phyloP scores from a whole-genome alignment of 1,140 invertebrate genomes.

The Drosophila athabasca region DNA sequence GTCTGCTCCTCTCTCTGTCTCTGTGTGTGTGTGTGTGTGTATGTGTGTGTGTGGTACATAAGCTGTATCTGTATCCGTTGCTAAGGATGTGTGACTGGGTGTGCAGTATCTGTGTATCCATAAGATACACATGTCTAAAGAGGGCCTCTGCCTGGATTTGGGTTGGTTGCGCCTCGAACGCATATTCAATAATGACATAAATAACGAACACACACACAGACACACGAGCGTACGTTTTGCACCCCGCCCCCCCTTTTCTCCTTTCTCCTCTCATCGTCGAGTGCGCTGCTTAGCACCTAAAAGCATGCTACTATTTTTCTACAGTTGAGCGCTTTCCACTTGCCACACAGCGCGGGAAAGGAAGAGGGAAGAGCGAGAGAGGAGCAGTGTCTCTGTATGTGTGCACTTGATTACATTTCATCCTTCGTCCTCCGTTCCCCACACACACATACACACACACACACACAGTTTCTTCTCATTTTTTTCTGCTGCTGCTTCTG shows the following conservation, averaged over 20 bases:
- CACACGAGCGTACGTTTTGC: neutral
- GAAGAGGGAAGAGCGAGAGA: neutral
- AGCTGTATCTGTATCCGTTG: conserved; percentile 20
- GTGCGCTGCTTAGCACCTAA: conserved; percentile 80
- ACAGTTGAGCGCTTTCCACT: conserved; percentile 28
- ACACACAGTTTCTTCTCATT: conserved; percentile 9
- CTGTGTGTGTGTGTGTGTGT: conserved; percentile 2
- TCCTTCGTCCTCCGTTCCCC: conserved; percentile 15
- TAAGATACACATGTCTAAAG: conserved; percentile 67
- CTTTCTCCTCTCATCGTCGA: conserved; percentile 24
- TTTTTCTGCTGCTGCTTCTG: conserved; percentile 13
- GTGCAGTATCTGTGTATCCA: conserved; percentile 35
- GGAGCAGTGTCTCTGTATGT: conserved; percentile 37
- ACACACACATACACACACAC: too few species aligned
- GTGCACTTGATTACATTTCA: conserved; percentile 74
- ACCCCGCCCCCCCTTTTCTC: neutral
- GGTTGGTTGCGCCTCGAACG: conserved; percentile 69
- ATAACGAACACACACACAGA: conserved; percentile 46
- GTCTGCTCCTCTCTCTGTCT: neutral
- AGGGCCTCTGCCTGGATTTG: conserved; percentile 53
- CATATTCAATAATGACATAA: conserved; percentile 82
- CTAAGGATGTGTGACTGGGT: conserved; percentile 13
- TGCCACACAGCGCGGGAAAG: conserved; percentile 5
- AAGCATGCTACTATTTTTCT: conserved; percentile 74
- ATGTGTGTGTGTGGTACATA: conserved; percentile 53